phyloP scores from a whole-genome alignment of 2,113 vertebrate species.

The Regulus satrapa region DNA sequence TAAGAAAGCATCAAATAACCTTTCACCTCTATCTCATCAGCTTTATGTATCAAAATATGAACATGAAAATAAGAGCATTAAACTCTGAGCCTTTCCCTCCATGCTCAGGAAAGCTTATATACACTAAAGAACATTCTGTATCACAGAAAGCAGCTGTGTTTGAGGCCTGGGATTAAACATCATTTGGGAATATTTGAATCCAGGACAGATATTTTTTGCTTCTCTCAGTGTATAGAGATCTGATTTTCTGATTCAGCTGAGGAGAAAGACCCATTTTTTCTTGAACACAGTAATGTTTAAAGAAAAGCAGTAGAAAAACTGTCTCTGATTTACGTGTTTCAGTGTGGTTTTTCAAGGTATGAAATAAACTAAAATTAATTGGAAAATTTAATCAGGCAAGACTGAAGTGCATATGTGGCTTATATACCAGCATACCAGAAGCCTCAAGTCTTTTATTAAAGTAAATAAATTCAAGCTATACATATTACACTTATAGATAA shows the following conservation, averaged over 20 bases:
- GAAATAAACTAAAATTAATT: neutral
- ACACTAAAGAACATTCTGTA: neutral
- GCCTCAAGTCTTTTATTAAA: neutral
- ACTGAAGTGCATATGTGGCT: neutral
- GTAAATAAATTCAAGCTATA: neutral
- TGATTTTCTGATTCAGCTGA: neutral
- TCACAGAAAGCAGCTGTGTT: neutral
- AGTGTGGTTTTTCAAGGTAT: neutral
- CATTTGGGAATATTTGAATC: neutral
- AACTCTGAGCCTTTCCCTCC: neutral
- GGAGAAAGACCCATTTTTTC: neutral
- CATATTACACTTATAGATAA: neutral
- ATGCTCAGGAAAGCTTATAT: neutral
- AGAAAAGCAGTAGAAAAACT: neutral
- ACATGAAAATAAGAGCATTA: conserved; percentile 1
- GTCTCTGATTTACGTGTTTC: neutral
- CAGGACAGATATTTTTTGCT: neutral
- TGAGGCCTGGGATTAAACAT: neutral
- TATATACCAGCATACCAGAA: neutral
- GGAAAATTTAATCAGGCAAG: neutral
- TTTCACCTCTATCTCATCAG: neutral
- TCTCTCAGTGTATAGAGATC: neutral
- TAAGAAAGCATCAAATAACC: neutral
- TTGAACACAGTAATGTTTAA: neutral
- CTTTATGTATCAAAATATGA: neutral